phyloP scores from a whole-genome alignment of 2,113 vertebrate genomes.

The Rhegmatorhina hoffmannsi region DNA sequence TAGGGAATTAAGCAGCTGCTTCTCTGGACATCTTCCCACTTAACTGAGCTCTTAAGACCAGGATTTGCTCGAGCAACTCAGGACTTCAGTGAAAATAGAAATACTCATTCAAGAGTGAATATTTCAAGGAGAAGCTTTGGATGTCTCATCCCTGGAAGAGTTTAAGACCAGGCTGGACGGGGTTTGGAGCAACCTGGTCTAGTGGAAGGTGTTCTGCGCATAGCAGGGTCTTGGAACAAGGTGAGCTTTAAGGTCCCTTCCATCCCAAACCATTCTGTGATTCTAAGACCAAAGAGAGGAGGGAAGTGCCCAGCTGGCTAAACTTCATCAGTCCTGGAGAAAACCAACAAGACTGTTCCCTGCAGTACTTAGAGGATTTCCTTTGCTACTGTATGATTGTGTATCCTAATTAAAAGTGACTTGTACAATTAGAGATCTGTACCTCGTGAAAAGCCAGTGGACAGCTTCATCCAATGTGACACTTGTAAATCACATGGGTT shows the following conservation, averaged over 20 bases:
- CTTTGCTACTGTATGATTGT: background rate
- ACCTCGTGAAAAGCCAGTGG: background rate
- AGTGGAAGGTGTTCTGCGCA: background rate
- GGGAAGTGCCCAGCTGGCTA: background rate
- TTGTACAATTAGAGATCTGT: background rate
- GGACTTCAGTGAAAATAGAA: background rate
- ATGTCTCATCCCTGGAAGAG: background rate
- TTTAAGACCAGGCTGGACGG: background rate
- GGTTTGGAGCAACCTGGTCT: background rate
- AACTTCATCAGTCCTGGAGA: background rate
- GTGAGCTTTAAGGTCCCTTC: background rate
- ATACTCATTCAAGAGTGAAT: background rate
- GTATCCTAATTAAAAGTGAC: background rate
- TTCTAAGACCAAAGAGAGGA: background rate
- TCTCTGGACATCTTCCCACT: background rate
- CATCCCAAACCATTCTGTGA: background rate
- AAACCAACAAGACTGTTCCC: background rate
- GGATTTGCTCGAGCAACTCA: background rate
- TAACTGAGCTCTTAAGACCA: background rate
- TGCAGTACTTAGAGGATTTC: background rate
- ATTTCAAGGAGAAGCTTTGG: background rate
- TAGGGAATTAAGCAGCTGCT: background rate
- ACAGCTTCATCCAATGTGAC: background rate
- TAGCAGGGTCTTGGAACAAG: background rate
- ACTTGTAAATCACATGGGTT: background rate